Evolutionary conservation across 2,113 vertebrate species (phyloP).

Genomic region (Hippoglossus stenolepis): DNA sequence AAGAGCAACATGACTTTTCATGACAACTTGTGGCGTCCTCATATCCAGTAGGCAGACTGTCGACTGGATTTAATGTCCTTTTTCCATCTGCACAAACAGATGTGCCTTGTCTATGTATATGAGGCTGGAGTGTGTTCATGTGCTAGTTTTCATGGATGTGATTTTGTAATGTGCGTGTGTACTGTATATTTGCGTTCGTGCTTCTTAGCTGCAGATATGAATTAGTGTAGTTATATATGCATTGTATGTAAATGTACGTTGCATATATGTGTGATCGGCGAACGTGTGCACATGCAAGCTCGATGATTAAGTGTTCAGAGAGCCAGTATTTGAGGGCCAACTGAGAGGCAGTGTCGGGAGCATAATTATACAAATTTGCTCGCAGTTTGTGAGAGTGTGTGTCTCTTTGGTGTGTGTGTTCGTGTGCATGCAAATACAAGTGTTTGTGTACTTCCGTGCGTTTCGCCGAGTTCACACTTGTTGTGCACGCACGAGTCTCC

Average conservation of each 20-base stretch:
- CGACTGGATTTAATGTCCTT: constrained; percentile 22
- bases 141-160: neutral
- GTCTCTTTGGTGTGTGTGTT: neutral
- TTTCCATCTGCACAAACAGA: constrained; percentile 44
- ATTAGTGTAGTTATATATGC: constrained; percentile 15
- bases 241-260: constrained; percentile 36
- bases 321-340: constrained; percentile 42
- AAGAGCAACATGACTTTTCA: constrained; percentile 36
- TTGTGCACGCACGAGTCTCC: constrained; percentile 43
- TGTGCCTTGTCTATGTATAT: constrained; percentile 17
- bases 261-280: constrained; percentile 20
- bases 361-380: constrained; percentile 69
- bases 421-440: constrained; percentile 7
- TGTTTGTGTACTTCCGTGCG: constrained; percentile 21
- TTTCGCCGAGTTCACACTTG: constrained; percentile 49
- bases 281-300: constrained; percentile 7
- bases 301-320: constrained; percentile 25
- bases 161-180: neutral
- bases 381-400: constrained; percentile 26
- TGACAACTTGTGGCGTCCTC: constrained; percentile 54
- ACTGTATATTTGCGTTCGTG: neutral
- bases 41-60: constrained; percentile 36
- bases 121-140: neutral
- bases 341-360: constrained; percentile 47
- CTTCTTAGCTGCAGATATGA: constrained; percentile 4